These are phyloP conservation scores for Drosophila maculinotata DNA, from an alignment of 2,888 invertebrate genomes.

Conservation along the genomic window DNA sequence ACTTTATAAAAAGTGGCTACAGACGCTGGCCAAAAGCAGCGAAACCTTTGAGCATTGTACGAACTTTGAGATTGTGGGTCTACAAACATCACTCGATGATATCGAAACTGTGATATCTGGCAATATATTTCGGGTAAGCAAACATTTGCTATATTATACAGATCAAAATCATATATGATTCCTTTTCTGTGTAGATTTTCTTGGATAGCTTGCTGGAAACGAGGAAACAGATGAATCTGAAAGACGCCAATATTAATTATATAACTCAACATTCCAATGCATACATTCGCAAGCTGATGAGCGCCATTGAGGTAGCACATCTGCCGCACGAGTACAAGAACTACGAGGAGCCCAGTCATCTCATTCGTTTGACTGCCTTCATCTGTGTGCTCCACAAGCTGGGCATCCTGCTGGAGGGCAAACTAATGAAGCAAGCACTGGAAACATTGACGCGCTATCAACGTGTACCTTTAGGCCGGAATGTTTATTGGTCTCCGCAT, in stretches of 20 bases:
- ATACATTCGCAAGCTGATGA: slow-evolving; percentile 51
- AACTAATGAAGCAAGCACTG: slow-evolving; percentile 91
- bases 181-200: slow-evolving; percentile 37
- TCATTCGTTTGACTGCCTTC: slow-evolving; percentile 88
- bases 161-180: too few species aligned
- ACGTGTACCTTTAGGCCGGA: slow-evolving; percentile 92
- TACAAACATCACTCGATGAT: slow-evolving; percentile 90
- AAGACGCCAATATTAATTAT: slow-evolving; percentile 47
- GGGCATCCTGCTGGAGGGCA: slow-evolving; percentile 92
- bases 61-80: slow-evolving; percentile 87
- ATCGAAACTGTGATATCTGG: slow-evolving; percentile 71
- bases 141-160: neutral
- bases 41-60: slow-evolving; percentile 86
- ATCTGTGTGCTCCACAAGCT: slow-evolving; percentile 89
- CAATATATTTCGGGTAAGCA: slow-evolving; percentile 59
- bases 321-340: slow-evolving; percentile 49
- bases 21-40: slow-evolving; percentile 88
- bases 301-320: slow-evolving; percentile 42
- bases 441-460: slow-evolving; percentile 91
- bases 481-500: slow-evolving; percentile 94
- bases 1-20: slow-evolving; percentile 90
- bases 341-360: slow-evolving; percentile 86
- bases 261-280: slow-evolving; percentile 63
- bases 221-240: slow-evolving; percentile 57
- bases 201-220: slow-evolving; percentile 54